These are phyloP conservation scores for Cuniculus paca DNA, from an alignment of 2,797 vertebrate species.

Conservation along the genomic window DNA sequence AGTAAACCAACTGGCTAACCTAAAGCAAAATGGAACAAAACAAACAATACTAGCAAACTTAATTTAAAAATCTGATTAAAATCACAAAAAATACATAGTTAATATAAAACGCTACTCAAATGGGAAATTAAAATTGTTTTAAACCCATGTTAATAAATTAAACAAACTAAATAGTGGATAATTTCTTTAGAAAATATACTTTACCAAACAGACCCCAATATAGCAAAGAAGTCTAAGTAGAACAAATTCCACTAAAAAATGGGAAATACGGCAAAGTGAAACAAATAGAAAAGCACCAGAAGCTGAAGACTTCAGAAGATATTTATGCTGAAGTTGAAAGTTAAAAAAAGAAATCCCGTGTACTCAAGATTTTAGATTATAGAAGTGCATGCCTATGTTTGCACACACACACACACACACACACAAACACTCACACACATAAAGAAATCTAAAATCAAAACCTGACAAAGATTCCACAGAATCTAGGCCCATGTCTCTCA, in stretches of 20 bases:
- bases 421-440: no score
- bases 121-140: background rate
- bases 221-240: background rate
- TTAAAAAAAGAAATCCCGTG: no score
- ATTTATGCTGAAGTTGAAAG: no score
- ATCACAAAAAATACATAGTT: background rate
- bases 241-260: background rate
- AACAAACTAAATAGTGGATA: background rate
- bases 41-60: background rate
- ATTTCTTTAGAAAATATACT: background rate
- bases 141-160: background rate
- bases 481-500: no score
- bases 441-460: no score
- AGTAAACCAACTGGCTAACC: background rate
- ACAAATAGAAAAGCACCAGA: background rate
- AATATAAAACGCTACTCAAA: background rate
- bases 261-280: background rate
- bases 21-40: background rate
- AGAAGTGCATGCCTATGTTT: no score
- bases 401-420: no score
- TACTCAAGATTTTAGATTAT: no score
- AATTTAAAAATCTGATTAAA: background rate
- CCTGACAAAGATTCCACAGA: no score
- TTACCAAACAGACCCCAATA: background rate
- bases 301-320: no score